These are phyloP conservation scores for Drosophila lini DNA, from an alignment of 1,140 invertebrate species.

Conservation along the genomic window DNA sequence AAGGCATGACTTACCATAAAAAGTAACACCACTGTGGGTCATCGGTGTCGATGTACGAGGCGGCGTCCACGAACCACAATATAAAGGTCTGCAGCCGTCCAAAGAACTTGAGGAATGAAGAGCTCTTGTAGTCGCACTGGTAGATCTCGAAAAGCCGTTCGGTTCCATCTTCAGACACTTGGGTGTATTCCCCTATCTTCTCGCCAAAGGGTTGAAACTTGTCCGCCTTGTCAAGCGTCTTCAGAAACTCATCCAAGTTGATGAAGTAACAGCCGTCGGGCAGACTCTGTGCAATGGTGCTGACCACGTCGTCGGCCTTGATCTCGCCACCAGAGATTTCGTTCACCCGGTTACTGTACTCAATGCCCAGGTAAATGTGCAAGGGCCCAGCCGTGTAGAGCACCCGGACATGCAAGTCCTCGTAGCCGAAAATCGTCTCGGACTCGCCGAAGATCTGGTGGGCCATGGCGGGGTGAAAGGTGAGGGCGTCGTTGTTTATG, in stretches of 20 bases:
- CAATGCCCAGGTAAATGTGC: slow-evolving; percentile 88
- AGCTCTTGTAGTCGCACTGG: slow-evolving; percentile 88
- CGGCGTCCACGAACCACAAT: slow-evolving; percentile 97
- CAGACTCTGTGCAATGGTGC: slow-evolving; percentile 87
- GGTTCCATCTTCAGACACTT: slow-evolving; percentile 84
- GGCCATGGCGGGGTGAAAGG: slow-evolving; percentile 94
- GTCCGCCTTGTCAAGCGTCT: slow-evolving; percentile 79
- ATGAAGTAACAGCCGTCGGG: slow-evolving; percentile 84
- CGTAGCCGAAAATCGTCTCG: slow-evolving; percentile 97
- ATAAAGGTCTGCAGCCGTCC: slow-evolving; percentile 95
- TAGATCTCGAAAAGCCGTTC: slow-evolving; percentile 92
- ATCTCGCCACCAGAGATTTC: slow-evolving; percentile 85
- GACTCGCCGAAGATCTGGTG: slow-evolving; percentile 97
- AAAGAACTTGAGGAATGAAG: slow-evolving; percentile 92
- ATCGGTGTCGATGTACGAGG: slow-evolving; percentile 95
- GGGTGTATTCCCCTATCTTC: slow-evolving; percentile 84
- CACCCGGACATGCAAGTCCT: slow-evolving; percentile 91
- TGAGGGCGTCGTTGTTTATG: slow-evolving; percentile 89
- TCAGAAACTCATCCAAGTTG: slow-evolving; percentile 81
- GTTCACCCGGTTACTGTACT: slow-evolving; percentile 71
- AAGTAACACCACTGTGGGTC: slow-evolving; percentile 97
- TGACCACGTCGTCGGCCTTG: slow-evolving; percentile 93
- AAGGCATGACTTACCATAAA: slow-evolving; percentile 90
- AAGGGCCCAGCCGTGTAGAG: slow-evolving; percentile 93
- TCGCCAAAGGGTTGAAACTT: slow-evolving; percentile 83